phyloP scores from a whole-genome alignment of 2,797 vertebrate genomes.

The Myotis pilosus region DNA sequence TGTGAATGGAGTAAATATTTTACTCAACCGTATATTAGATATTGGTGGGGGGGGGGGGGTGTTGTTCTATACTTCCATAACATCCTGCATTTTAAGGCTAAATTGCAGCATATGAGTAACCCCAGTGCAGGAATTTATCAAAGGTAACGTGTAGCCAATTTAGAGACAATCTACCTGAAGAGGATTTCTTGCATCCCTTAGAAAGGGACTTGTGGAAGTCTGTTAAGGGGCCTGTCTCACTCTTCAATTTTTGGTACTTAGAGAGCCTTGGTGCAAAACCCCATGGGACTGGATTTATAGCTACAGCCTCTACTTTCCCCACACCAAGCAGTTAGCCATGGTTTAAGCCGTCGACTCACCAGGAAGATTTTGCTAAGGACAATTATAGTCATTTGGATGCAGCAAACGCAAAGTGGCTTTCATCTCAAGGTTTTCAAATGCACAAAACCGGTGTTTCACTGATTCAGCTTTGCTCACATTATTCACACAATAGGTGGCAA shows the following conservation, averaged over 20 bases:
- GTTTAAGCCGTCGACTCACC: neutral
- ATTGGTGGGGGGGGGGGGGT: neutral
- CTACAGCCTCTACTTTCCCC: neutral
- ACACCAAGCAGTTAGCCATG: neutral
- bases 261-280: neutral
- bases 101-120: slow-evolving; percentile 13
- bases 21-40: neutral
- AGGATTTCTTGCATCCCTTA: neutral
- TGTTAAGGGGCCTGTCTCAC: neutral
- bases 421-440: slow-evolving; percentile 1
- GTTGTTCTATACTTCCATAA: neutral
- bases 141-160: neutral
- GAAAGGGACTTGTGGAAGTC: neutral
- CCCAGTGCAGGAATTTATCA: neutral
- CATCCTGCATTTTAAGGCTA: neutral
- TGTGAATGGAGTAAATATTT: neutral
- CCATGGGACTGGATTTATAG: neutral
- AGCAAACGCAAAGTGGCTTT: neutral
- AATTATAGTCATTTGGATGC: slow-evolving; percentile 11
- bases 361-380: slow-evolving; percentile 2
- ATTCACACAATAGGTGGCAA: neutral
- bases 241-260: neutral
- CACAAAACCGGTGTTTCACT: neutral
- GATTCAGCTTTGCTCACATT: neutral
- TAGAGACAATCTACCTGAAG: neutral